Evolutionary conservation across 92 coral and sea anemone species (phyloP).

Genomic region (Palythoa grandiflora): DNA sequence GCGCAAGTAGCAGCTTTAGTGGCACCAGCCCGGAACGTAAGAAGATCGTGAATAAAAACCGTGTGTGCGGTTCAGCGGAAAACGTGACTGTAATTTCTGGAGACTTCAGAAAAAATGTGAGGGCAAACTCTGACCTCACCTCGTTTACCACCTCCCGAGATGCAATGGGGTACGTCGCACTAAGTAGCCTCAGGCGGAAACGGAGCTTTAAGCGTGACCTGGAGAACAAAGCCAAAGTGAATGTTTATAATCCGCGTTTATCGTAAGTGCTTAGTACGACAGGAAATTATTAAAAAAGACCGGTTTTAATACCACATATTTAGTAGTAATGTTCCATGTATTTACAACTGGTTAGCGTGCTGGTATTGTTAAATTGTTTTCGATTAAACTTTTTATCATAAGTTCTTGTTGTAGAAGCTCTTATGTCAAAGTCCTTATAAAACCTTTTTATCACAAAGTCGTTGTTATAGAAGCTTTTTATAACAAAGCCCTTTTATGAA

Average conservation of each 20-base stretch:
- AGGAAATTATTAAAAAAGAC: not conserved
- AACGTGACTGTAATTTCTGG: constrained; percentile 79
- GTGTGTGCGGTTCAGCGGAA: constrained; percentile 67
- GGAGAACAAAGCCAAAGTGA: constrained; percentile 68
- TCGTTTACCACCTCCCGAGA: constrained; percentile 83
- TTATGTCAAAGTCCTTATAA: too few relatives aligned
- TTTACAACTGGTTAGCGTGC: too few relatives aligned
- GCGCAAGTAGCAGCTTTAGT: constrained; percentile 70
- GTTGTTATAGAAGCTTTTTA: too few relatives aligned
- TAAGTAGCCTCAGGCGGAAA: constrained; percentile 88
- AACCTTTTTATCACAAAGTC: too few relatives aligned
- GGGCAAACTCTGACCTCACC: constrained; percentile 64
- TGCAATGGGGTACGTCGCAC: constrained; percentile 96
- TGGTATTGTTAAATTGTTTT: too few relatives aligned
- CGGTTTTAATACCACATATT: too few relatives aligned
- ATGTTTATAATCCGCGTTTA: constrained; percentile 48
- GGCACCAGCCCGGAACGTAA: constrained; percentile 53
- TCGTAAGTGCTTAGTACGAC: not conserved
- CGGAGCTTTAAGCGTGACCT: constrained; percentile 88
- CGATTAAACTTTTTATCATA: too few relatives aligned
- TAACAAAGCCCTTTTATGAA: too few relatives aligned
- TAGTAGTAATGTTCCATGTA: too few relatives aligned
- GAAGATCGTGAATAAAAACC: constrained; percentile 74
- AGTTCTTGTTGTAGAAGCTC: too few relatives aligned
- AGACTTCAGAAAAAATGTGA: constrained; percentile 79